Percentiles rank a stretch among this genome's conserved stretches.
Evolutionary conservation across 1,140 invertebrate species (phyloP).

Genomic region (Ladona fulva): DNA sequence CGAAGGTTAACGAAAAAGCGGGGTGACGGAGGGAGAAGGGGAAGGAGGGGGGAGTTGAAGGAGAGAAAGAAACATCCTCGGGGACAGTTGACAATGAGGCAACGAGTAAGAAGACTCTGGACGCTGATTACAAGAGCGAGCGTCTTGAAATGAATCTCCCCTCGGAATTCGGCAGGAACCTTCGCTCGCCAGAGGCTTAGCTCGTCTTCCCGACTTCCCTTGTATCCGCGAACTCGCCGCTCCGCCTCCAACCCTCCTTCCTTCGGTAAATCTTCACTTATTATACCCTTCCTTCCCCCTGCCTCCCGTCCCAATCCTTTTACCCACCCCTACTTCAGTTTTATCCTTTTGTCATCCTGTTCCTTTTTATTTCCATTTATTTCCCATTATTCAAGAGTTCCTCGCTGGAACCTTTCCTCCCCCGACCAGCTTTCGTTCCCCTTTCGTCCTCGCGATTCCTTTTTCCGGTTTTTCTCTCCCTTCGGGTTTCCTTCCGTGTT

Average conservation of each 20-base stretch:
- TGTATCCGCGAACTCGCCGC: too few species aligned
- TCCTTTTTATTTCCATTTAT: too few species aligned
- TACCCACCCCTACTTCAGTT: too few species aligned
- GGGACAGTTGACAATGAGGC: neutral
- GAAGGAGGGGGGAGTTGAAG: neutral
- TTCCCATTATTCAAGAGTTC: too few species aligned
- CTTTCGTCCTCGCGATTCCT: neutral
- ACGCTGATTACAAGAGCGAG: neutral
- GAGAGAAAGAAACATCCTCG: neutral
- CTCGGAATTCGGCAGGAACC: neutral
- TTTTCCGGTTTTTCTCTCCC: too few species aligned
- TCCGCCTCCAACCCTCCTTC: too few species aligned
- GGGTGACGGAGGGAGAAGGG: neutral
- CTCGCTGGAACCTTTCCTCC: neutral
- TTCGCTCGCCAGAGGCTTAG: too few species aligned
- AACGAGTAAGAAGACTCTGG: neutral
- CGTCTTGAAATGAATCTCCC: neutral
- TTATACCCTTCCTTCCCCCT: neutral
- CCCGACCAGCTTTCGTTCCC: neutral
- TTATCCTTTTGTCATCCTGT: too few species aligned
- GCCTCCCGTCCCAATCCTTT: neutral
- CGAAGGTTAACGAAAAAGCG: neutral
- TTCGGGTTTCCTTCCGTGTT: too few species aligned
- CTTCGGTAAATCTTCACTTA: neutral
- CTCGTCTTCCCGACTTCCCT: too few species aligned